Percentiles rank a stretch among this genome's conserved stretches.
Conservation (phyloP, 2,888 invertebrate species). For the Erebia aethiops region DNA sequence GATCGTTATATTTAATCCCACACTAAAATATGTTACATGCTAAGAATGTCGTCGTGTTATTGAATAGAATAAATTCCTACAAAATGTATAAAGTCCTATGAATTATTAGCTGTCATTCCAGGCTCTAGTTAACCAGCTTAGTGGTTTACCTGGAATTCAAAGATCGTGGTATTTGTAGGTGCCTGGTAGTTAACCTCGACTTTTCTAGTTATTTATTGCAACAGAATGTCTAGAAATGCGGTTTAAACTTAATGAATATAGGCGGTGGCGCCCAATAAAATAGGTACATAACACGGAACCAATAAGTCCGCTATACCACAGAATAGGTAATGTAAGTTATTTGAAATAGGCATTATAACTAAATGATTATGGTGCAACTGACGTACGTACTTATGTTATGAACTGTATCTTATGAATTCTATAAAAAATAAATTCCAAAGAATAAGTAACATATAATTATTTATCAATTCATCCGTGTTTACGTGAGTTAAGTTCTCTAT, state of each 20-base stretch:
- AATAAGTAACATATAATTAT: not conserved
- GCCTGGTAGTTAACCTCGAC: conserved; percentile 45
- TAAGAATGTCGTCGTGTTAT: not conserved
- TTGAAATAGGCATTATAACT: conserved; percentile 26
- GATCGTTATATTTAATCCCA: too few species aligned
- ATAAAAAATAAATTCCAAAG: not conserved
- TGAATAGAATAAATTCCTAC: not conserved
- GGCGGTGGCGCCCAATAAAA: conserved; percentile 41
- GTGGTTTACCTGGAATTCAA: conserved; percentile 39
- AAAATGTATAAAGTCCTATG: conserved; percentile 8
- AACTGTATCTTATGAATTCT: not conserved
- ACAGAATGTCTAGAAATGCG: conserved; percentile 43
- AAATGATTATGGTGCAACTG: conserved; percentile 11
- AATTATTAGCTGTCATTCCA: conserved; percentile 15
- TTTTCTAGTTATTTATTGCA: conserved; percentile 43
- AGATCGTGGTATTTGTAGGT: not conserved
- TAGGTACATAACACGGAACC: conserved; percentile 24
- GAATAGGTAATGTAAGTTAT: conserved; percentile 22
- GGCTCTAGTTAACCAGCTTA: conserved; percentile 22
- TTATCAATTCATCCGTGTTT: not conserved
- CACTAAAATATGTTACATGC: not conserved
- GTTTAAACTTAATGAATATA: conserved; percentile 36
- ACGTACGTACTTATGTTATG: too few species aligned
- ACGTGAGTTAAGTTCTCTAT: not conserved
- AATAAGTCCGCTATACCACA: not conserved